Percentiles rank a stretch among this genome's conserved stretches.
phyloP scores from a whole-genome alignment of 2,113 vertebrate species.

The Corythornis vintsioides region DNA sequence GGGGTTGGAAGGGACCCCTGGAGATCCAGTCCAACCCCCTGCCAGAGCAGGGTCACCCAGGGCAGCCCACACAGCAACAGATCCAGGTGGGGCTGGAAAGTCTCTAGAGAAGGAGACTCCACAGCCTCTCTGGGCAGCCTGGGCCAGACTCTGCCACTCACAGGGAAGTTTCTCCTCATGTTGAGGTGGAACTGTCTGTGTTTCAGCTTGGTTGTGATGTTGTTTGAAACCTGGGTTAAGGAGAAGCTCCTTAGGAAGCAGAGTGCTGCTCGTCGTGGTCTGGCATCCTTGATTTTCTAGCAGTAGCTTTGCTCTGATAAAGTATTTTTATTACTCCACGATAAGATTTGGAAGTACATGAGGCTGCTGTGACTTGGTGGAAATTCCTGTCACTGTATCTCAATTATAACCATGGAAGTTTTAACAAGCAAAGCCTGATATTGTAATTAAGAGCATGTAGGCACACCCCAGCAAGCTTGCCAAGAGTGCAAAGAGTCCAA shows the following conservation, averaged over 20 bases:
- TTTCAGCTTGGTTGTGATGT: not conserved
- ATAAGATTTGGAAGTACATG: not conserved
- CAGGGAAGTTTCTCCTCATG: too few relatives aligned
- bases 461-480: not conserved
- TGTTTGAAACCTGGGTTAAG: not conserved
- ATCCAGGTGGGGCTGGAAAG: too few relatives aligned
- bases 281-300: not conserved
- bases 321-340: not conserved
- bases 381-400: slow-evolving; percentile 7
- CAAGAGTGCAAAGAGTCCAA: not conserved
- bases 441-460: slow-evolving; percentile 1
- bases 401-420: slow-evolving; percentile 13
- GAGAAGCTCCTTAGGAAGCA: not conserved
- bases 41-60: too few relatives aligned
- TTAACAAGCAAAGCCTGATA: slow-evolving; percentile 30
- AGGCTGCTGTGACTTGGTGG: not conserved
- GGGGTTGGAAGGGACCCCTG: too few relatives aligned
- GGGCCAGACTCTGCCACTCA: too few relatives aligned
- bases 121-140: too few relatives aligned
- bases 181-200: too few relatives aligned
- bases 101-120: too few relatives aligned
- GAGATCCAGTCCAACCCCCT: too few relatives aligned
- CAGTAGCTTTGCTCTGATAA: not conserved
- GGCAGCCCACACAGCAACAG: too few relatives aligned
- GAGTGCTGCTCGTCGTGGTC: not conserved